These are phyloP conservation scores for mouse (Mus musculus) DNA, from an alignment of 2,113 vertebrate genomes.

Conservation along the genomic window DNA sequence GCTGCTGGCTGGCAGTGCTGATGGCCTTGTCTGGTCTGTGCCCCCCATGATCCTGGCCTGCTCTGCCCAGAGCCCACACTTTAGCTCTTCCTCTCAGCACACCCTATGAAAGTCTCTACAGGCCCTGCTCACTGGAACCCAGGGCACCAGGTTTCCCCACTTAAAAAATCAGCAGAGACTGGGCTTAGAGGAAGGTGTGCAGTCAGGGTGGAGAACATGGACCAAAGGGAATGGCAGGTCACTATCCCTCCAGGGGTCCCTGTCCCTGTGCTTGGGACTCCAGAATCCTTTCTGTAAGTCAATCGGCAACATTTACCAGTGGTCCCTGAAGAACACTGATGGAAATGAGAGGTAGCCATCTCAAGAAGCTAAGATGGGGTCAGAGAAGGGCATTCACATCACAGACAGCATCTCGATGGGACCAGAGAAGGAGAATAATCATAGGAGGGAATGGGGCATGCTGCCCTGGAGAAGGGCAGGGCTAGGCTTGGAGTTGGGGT, in stretches of 20 bases:
- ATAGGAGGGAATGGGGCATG: background rate
- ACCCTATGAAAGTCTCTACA: background rate
- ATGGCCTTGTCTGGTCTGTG: background rate
- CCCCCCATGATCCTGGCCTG: background rate
- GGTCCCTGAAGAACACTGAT: background rate
- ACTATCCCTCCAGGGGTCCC: background rate
- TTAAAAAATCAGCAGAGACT: background rate
- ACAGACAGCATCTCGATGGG: rapidly evolving
- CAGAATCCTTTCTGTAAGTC: background rate
- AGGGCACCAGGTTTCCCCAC: background rate
- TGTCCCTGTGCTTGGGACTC: background rate
- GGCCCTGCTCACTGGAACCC: background rate
- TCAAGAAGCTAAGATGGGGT: rapidly evolving
- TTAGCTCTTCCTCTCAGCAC: background rate
- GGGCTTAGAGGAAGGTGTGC: rapidly evolving
- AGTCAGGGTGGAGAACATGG: background rate
- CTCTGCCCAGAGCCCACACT: no score
- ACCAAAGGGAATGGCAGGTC: background rate
- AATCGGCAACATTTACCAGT: rapidly evolving
- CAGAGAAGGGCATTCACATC: rapidly evolving
- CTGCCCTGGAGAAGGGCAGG: background rate
- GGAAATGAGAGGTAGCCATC: rapidly evolving
- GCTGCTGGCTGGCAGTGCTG: background rate
- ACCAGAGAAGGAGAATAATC: no score
- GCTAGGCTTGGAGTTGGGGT: background rate